Conservation (phyloP, 2,113 vertebrate species). For the Recurvirostra avosetta region DNA sequence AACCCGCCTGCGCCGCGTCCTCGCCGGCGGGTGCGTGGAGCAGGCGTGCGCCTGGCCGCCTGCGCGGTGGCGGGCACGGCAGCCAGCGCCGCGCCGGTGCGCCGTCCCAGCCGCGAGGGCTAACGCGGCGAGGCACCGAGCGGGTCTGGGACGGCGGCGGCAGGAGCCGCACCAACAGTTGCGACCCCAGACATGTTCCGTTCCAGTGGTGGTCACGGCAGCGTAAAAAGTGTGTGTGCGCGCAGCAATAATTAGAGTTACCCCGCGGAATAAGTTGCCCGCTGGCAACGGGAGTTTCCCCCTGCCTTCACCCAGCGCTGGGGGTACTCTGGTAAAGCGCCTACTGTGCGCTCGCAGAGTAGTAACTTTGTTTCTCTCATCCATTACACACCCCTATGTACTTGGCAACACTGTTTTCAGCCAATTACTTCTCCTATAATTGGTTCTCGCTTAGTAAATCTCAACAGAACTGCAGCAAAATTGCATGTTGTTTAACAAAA, state of each 20-base stretch:
- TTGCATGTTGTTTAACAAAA: not conserved
- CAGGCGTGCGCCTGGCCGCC: not conserved
- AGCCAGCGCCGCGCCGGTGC: not conserved
- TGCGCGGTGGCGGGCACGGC: not conserved
- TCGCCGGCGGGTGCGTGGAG: not conserved
- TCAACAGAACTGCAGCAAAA: not conserved
- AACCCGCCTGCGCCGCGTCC: not conserved
- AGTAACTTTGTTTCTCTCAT: not conserved
- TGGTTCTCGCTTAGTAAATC: not conserved
- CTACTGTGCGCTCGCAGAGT: not conserved
- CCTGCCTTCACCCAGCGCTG: rapidly evolving
- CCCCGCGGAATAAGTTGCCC: not conserved
- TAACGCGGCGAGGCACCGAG: not conserved
- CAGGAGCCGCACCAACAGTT: not conserved
- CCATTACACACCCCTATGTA: rapidly evolving
- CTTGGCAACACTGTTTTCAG: not conserved
- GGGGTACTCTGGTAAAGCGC: no score
- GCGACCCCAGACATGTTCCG: rapidly evolving
- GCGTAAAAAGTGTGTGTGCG: not conserved
- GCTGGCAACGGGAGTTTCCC: not conserved
- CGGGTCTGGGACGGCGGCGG: not conserved
- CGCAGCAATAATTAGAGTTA: not conserved
- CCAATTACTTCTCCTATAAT: rapidly evolving
- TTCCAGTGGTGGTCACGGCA: not conserved
- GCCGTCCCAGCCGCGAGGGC: not conserved